Base-by-base conservation (phyloP, 1,140 invertebrate species). In the Solenopsis fugax region DNA sequence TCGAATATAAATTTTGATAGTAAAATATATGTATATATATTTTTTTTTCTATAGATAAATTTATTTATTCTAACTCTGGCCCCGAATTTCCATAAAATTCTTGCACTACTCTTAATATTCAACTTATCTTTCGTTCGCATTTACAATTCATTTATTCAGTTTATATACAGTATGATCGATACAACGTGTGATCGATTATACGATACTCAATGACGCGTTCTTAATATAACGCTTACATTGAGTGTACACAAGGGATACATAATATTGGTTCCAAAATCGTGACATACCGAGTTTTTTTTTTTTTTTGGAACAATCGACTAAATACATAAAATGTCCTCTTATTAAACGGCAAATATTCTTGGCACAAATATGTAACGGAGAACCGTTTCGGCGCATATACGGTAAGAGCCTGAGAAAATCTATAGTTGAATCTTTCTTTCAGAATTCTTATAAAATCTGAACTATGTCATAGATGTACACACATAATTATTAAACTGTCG, bases 1-100 rank as follows among this genome's bases (percentile, higher is more conserved):
- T 95, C 90, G 93, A 95, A 93, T 95, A 95, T 95, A 95, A 95
- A 95, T 95, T 95, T 95, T 94, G 94, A 92, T 95, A 95, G 89
- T 95, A 94, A 95, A 95, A 95, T 92, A 95, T 94, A 95, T 95
- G 73, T 91, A 80, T 85, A 67, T 85, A 52, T 87, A 62, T 76
- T 48, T 85, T 37, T 80, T 84, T 85, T 77, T 86, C 64, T 86
- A 82, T 58, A 82, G 65, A 73, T 84, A 94, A 92, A 93, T 93
- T 93, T 91, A 93, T 92, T 89, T 94, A 93, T 34, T 81, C 77
- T 94, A 94, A 91, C 90, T 95, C 93, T 95, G 94, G 94, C 93
- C 94, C 94, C 94, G 92, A 91, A 94, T 93, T 94, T 93, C 73
- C 91, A 92, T 94, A 93, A 93, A 93, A 93, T 91, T 93, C 90